These are phyloP conservation scores for Calyptommatus sinebrachiatus DNA, from an alignment of 2,113 vertebrate species.

Conservation along the genomic window DNA sequence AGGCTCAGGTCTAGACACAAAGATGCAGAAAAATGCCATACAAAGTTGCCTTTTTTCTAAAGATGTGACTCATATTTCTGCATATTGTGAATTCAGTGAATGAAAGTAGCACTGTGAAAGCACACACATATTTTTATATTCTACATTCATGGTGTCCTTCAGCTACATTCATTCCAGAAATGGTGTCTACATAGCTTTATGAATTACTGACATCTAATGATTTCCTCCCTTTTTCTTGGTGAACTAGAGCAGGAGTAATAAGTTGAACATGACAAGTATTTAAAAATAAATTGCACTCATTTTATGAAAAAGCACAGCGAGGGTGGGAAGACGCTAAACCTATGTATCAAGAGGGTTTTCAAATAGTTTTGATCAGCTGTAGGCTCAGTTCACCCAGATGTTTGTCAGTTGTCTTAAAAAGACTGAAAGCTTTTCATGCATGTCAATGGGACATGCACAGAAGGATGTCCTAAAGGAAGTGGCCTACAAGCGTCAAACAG, in stretches of 20 bases:
- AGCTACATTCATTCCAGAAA: slow-evolving; percentile 4
- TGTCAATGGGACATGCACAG: neutral
- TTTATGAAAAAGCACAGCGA: neutral
- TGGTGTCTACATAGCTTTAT: neutral
- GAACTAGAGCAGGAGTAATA: slow-evolving; percentile 68
- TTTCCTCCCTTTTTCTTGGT: slow-evolving; percentile 27
- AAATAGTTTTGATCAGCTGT: slow-evolving; percentile 42
- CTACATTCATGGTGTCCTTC: neutral
- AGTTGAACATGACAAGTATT: slow-evolving; percentile 67
- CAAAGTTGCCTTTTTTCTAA: neutral
- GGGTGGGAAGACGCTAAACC: slow-evolving; percentile 32
- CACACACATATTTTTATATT: neutral
- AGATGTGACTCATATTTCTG: neutral
- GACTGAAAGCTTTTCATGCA: neutral
- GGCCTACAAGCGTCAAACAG: slow-evolving; percentile 39
- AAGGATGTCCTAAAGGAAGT: neutral
- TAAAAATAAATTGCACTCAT: slow-evolving; percentile 66
- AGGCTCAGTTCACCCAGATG: slow-evolving; percentile 16
- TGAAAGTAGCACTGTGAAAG: neutral
- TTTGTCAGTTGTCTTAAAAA: neutral
- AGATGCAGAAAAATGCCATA: neutral
- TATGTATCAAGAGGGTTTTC: slow-evolving; percentile 39
- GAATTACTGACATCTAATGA: slow-evolving; percentile 43
- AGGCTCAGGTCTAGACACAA: neutral
- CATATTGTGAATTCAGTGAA: neutral